Conservation (phyloP, 2,113 vertebrate genomes). For the Neolamprologus sp. region DNA sequence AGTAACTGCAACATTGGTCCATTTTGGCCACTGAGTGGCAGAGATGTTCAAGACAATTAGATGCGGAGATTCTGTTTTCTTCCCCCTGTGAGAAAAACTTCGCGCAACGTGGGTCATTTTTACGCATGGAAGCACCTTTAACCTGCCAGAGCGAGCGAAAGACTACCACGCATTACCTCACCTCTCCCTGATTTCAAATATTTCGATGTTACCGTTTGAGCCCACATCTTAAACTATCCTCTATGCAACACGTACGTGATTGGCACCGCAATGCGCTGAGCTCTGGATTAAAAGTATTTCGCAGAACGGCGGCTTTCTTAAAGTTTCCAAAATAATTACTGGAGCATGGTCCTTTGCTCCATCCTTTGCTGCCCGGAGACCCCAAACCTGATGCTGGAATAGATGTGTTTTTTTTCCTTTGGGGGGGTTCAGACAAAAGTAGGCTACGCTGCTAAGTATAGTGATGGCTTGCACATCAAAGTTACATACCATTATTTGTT, state of each 20-base stretch:
- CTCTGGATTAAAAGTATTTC: conserved; percentile 20
- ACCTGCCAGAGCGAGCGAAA: conserved; percentile 34
- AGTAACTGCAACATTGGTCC: conserved; percentile 15
- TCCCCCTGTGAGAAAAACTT: neutral
- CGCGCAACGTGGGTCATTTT: neutral
- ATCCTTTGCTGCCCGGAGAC: conserved; percentile 52
- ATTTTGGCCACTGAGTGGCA: conserved; percentile 74
- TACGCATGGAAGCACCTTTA: neutral
- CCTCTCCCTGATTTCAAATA: neutral
- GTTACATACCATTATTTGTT: conserved; percentile 63
- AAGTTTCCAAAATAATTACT: conserved; percentile 55
- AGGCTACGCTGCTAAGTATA: conserved; percentile 56
- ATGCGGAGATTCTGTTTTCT: conserved; percentile 8
- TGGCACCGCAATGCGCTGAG: neutral
- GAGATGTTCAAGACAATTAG: conserved; percentile 71
- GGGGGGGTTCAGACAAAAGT: conserved; percentile 49
- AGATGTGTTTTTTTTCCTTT: conserved; percentile 58
- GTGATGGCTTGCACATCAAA: conserved; percentile 54
- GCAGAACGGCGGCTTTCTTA: conserved; percentile 19
- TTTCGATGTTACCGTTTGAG: conserved; percentile 5
- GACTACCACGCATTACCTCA: conserved; percentile 22
- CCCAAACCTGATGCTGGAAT: conserved; percentile 69
- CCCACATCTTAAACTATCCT: conserved; percentile 5
- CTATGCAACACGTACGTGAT: neutral
- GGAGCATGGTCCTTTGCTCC: conserved; percentile 36